phyloP scores from a whole-genome alignment of 2,797 vertebrate genomes.

The Poecilia picta region DNA sequence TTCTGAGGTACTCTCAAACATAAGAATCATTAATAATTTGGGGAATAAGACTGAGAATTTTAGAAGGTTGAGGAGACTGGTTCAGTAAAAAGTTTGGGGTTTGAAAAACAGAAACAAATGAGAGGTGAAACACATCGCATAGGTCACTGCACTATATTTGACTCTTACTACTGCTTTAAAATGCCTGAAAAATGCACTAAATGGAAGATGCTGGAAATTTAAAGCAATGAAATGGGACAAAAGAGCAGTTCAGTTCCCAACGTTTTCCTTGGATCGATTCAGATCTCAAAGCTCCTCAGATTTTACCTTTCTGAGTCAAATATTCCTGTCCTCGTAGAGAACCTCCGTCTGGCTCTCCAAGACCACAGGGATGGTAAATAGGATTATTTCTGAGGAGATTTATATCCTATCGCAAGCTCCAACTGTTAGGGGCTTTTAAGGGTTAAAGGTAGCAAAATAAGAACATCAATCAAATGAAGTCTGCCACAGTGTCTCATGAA shows the following conservation, averaged over 20 bases:
- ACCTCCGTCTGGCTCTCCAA: conserved; percentile 13
- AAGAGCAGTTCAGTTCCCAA: conserved; percentile 14
- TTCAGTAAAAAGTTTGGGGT: background rate
- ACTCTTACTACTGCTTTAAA: background rate
- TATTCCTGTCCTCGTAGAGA: conserved; percentile 14
- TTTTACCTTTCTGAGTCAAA: conserved; percentile 37
- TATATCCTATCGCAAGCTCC: conserved; percentile 17
- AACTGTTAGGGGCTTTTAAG: conserved; percentile 33
- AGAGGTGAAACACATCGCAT: background rate
- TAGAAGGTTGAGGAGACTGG: background rate
- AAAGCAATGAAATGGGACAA: background rate
- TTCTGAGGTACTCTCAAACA: background rate
- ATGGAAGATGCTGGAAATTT: background rate
- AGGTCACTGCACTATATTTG: background rate
- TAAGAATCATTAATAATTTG: background rate
- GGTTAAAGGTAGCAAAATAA: conserved; percentile 46
- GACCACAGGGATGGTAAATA: conserved; percentile 24
- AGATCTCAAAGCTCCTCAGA: conserved; percentile 34
- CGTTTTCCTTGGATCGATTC: conserved; percentile 27
- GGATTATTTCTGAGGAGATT: conserved; percentile 23
- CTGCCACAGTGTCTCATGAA: conserved; percentile 24
- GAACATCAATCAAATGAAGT: conserved; percentile 51
- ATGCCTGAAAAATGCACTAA: background rate
- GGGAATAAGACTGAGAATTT: background rate
- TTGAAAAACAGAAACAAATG: background rate